These are phyloP conservation scores for Saguinus midas DNA, from an alignment of 2,113 vertebrate genomes.

Conservation along the genomic window DNA sequence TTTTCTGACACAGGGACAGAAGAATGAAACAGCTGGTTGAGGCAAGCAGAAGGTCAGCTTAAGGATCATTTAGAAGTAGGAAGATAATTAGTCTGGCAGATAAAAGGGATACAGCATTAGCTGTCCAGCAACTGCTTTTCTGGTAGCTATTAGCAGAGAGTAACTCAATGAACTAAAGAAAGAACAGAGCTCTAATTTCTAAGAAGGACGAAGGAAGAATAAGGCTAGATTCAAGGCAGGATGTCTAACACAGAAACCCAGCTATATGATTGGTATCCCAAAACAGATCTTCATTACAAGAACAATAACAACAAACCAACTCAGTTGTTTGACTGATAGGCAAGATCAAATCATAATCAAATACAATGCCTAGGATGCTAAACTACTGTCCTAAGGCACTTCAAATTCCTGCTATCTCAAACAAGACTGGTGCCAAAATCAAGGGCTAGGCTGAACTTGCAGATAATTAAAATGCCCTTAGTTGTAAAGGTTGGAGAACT, in stretches of 20 bases:
- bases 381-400: background rate
- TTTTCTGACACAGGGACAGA: background rate
- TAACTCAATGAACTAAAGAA: background rate
- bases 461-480: slow-evolving; percentile 7
- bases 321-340: background rate
- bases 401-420: background rate
- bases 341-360: background rate
- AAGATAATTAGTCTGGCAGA: background rate
- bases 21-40: background rate
- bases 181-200: background rate
- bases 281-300: background rate
- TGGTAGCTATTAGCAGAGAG: background rate
- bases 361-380: background rate
- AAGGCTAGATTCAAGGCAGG: background rate
- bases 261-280: background rate
- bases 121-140: background rate
- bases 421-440: background rate
- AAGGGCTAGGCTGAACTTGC: background rate
- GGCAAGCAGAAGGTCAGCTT: background rate
- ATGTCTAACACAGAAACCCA: background rate
- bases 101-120: background rate
- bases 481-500: background rate
- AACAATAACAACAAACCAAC: background rate
- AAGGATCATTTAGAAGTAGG: background rate
- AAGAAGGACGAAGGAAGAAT: background rate